A percentile compares a stretch with the other conserved stretches of the same genome.
Evolutionary conservation across 1,140 invertebrate species (phyloP).

Genomic region (Fopius arisanus): DNA sequence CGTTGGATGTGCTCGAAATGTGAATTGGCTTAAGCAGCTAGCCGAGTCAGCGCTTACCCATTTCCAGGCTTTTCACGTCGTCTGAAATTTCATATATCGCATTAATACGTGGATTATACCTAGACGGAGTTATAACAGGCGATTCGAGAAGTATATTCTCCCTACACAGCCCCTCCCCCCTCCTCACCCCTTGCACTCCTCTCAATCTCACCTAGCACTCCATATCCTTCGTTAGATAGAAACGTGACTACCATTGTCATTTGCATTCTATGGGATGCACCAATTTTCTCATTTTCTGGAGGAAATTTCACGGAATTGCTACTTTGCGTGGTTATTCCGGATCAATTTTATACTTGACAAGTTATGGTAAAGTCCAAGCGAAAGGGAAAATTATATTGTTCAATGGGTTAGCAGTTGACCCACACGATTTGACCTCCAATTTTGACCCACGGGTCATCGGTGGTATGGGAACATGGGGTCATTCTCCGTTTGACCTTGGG

Average conservation of each 20-base stretch:
- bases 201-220: slow-evolving; percentile 21
- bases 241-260: slow-evolving; percentile 46
- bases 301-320: not conserved
- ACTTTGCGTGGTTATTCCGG: not conserved
- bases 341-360: slow-evolving; percentile 3
- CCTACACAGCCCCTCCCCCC: not conserved
- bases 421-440: too few relatives aligned
- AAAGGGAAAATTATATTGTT: too few relatives aligned
- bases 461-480: too few relatives aligned
- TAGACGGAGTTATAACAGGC: slow-evolving; percentile 38
- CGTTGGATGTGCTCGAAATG: slow-evolving; percentile 42
- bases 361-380: too few relatives aligned
- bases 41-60: slow-evolving; percentile 40
- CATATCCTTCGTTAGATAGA: slow-evolving; percentile 44
- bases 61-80: slow-evolving; percentile 41
- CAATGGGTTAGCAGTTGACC: too few relatives aligned
- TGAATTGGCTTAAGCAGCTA: slow-evolving; percentile 40
- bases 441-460: too few relatives aligned
- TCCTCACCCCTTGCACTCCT: not conserved
- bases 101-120: slow-evolving; percentile 42
- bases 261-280: slow-evolving; percentile 27
- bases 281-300: slow-evolving; percentile 17
- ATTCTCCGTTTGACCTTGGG: too few relatives aligned
- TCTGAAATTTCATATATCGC: slow-evolving; percentile 46
- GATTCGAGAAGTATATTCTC: slow-evolving; percentile 24